phyloP scores from a whole-genome alignment of 2,113 vertebrate genomes.

The Crypturellus undulatus region DNA sequence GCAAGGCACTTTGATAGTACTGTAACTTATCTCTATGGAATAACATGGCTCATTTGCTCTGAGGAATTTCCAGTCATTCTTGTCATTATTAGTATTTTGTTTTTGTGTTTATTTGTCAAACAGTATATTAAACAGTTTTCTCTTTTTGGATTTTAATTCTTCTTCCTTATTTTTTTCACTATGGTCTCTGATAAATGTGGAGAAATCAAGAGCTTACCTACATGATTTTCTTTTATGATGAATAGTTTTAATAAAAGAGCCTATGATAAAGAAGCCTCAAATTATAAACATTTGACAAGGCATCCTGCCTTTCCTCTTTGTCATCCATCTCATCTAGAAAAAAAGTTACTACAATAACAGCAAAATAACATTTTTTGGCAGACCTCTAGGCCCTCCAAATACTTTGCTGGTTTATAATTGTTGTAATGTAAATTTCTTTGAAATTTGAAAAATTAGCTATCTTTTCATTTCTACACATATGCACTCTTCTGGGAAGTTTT shows the following conservation, averaged over 20 bases:
- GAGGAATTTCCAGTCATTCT: not conserved
- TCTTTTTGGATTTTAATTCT: not conserved
- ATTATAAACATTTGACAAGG: not conserved
- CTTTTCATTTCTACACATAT: not conserved
- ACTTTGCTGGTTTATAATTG: not conserved
- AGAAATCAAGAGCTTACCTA: not conserved
- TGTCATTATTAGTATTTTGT: not conserved
- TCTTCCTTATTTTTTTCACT: not conserved
- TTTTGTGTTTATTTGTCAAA: fast-evolving
- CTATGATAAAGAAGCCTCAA: not conserved
- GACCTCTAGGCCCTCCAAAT: not conserved
- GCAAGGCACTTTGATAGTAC: not conserved
- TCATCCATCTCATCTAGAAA: not conserved
- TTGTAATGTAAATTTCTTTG: not conserved
- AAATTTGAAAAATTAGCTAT: not conserved
- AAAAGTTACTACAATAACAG: not conserved
- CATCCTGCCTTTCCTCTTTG: not conserved
- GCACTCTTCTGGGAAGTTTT: not conserved
- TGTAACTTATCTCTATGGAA: slow-evolving; percentile 6
- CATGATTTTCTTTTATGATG: not conserved
- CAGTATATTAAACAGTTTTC: not conserved
- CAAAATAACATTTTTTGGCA: not conserved
- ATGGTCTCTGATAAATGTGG: not conserved
- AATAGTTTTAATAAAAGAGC: not conserved
- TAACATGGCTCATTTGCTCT: not conserved